These are phyloP conservation scores for Herminia tarsipennalis DNA, from an alignment of 2,888 invertebrate species.

Conservation along the genomic window DNA sequence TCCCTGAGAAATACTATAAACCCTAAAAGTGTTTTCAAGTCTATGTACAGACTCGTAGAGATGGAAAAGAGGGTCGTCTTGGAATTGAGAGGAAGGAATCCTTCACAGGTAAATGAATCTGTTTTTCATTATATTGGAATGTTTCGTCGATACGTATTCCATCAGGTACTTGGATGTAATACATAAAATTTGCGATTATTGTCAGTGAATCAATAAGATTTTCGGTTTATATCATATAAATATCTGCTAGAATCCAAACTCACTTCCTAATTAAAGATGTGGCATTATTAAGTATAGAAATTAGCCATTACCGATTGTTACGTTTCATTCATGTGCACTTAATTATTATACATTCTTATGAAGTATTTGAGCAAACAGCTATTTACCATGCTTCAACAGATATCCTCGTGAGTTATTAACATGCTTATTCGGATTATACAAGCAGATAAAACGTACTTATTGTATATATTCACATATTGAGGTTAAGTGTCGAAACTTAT, in stretches of 20 bases:
- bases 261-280: slow-evolving; percentile 66
- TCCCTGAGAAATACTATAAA: slow-evolving; percentile 72
- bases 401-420: slow-evolving; percentile 14
- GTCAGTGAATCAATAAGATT: slow-evolving; percentile 35
- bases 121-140: slow-evolving; percentile 76
- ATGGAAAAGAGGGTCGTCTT: slow-evolving; percentile 98
- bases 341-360: slow-evolving; percentile 48
- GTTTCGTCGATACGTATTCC: slow-evolving; percentile 85
- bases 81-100: slow-evolving; percentile 96
- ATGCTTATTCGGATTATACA: slow-evolving; percentile 24
- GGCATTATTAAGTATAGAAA: slow-evolving; percentile 78
- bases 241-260: slow-evolving; percentile 40
- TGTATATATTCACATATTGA: slow-evolving; percentile 72
- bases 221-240: slow-evolving; percentile 21
- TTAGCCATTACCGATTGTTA: slow-evolving; percentile 83
- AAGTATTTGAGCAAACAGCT: slow-evolving; percentile 32
- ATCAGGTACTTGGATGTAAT: slow-evolving; percentile 64
- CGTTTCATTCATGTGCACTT: slow-evolving; percentile 80
- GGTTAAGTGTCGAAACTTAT: slow-evolving; percentile 79
- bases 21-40: slow-evolving; percentile 66
- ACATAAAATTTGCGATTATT: slow-evolving; percentile 52
- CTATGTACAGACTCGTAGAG: slow-evolving; percentile 57
- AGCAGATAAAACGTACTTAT: slow-evolving; percentile 46
- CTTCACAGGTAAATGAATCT: slow-evolving; percentile 92
- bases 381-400: slow-evolving; percentile 18